Conservation (phyloP, 2,113 vertebrate species). For the Fukomys damarensis region DNA sequence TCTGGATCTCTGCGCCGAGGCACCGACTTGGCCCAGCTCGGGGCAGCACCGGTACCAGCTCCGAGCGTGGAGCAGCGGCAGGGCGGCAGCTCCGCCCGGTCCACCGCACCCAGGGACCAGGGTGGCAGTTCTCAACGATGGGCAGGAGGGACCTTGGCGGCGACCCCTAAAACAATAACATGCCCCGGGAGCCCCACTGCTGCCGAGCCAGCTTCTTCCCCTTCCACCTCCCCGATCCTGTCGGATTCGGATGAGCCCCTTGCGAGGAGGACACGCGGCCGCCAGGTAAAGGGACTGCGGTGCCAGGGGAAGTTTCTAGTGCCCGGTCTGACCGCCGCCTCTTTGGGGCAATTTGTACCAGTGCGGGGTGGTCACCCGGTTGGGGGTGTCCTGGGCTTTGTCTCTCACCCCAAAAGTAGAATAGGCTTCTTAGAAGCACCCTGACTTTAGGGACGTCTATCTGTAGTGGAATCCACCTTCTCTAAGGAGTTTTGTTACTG, state of each 20-base stretch:
- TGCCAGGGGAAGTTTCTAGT: conserved; percentile 35
- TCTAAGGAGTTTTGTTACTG: conserved; percentile 39
- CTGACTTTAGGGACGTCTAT: neutral
- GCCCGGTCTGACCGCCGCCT: neutral
- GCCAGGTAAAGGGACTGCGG: conserved; percentile 80
- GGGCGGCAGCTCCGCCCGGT: conserved; percentile 57
- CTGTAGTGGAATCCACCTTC: neutral
- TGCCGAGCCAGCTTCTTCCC: conserved; percentile 78
- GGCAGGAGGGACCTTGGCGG: conserved; percentile 82
- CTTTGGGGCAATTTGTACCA: neutral
- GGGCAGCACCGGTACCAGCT: neutral
- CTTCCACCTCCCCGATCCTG: conserved; percentile 87
- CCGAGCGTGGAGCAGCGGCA: neutral
- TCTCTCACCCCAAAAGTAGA: neutral
- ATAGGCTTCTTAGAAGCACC: neutral
- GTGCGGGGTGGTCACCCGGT: neutral
- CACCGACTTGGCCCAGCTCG: neutral
- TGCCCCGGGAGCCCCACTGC: conserved; percentile 83
- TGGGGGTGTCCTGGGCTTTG: neutral
- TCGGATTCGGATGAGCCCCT: conserved; percentile 87
- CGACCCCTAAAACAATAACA: conserved; percentile 87
- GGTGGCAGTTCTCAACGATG: conserved; percentile 82
- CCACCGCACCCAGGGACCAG: conserved; percentile 48
- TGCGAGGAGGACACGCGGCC: conserved; percentile 14
- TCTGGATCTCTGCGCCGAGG: neutral